Base-by-base conservation (phyloP, 2,888 invertebrate genomes). In the Dorcus hopei region DNA sequence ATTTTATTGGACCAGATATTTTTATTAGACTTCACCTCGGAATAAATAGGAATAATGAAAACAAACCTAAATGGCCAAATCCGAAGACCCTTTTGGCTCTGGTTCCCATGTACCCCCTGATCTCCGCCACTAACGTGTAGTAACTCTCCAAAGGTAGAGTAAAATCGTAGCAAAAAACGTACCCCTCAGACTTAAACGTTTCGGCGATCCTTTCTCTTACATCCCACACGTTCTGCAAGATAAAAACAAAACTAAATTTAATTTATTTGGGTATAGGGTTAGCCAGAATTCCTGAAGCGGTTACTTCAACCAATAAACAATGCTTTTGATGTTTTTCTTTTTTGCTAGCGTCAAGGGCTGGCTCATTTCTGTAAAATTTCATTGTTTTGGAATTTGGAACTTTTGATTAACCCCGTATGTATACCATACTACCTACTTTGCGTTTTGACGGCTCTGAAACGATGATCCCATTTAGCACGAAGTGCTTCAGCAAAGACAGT, bases 91-190 rank as follows among this genome's bases (percentile, higher is more conserved):
- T 80, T 0, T 81, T 77, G 6, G 87, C 84, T 59, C 83, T 80
- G 11, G 83, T 80, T 0, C 86, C 87, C 52, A 95, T 77, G 58
- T 85, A 84, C 60, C 87, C 79, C 33, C 82, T 80, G 76, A 94
- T 83, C 38, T 83, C 84, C 11, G 88, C 86, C 3, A 97, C 91
- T 42, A 97, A 81, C 14, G 88, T 85, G 77, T 98, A 98, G 78
- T 94, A 97, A 57, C 88, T 78, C 7, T 84, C 79, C 41, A 92
- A 79, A 0, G 97, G 97, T 57, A 98, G 76, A 0, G 97, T 97
- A 3, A 99, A 85, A 76, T 99, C 99, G 75, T 97, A 97, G 75
- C 97, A 97, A 79, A 92, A 97, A 52, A 92, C 88, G 78, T 94
- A 96, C 6, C 97, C 97, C 65, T 93, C 92, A 8, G 80, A 75